These are phyloP conservation scores for Mus spicilegus DNA, from an alignment of 2,113 vertebrate genomes.

Conservation along the genomic window DNA sequence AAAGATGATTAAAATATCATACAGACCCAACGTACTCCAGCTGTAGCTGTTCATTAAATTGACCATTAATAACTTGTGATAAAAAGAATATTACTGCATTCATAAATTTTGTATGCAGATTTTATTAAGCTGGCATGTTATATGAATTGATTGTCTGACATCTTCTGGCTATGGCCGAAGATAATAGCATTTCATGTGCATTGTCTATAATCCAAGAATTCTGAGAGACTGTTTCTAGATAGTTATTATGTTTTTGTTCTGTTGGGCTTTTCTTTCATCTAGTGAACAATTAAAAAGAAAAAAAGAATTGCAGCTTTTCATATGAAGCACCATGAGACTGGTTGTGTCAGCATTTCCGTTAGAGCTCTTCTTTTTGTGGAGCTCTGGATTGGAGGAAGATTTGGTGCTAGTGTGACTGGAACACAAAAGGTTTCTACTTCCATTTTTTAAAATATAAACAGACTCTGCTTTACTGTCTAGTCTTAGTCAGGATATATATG, in stretches of 20 bases:
- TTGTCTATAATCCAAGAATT: slow-evolving; percentile 84
- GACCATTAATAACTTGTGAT: slow-evolving; percentile 91
- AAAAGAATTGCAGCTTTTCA: slow-evolving; percentile 74
- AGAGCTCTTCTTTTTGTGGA: slow-evolving; percentile 55
- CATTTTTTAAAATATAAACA: slow-evolving; percentile 38
- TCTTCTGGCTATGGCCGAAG: slow-evolving; percentile 86
- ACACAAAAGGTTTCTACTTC: slow-evolving; percentile 56
- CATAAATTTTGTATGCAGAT: slow-evolving; percentile 92
- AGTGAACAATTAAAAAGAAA: slow-evolving; percentile 72
- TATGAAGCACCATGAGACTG: slow-evolving; percentile 69
- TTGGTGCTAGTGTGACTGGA: slow-evolving; percentile 35
- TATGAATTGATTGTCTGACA: slow-evolving; percentile 90
- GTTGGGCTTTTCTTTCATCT: slow-evolving; percentile 70
- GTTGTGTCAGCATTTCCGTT: slow-evolving; percentile 77
- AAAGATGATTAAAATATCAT: slow-evolving; percentile 89
- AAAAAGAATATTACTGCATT: slow-evolving; percentile 90
- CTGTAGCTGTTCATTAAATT: slow-evolving; percentile 92
- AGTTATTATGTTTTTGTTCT: slow-evolving; percentile 81
- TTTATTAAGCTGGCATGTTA: slow-evolving; percentile 90
- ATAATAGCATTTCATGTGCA: slow-evolving; percentile 87
- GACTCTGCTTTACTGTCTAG: slow-evolving; percentile 26
- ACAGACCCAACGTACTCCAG: slow-evolving; percentile 86
- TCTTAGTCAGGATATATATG: slow-evolving; percentile 27
- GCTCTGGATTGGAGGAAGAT: not conserved
- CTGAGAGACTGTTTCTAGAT: slow-evolving; percentile 84